Percentiles rank a stretch among this genome's conserved stretches.
These are phyloP conservation scores for Botrylloides violaceus DNA, from an alignment of 23 tunicate genomes.

Conservation along the genomic window DNA sequence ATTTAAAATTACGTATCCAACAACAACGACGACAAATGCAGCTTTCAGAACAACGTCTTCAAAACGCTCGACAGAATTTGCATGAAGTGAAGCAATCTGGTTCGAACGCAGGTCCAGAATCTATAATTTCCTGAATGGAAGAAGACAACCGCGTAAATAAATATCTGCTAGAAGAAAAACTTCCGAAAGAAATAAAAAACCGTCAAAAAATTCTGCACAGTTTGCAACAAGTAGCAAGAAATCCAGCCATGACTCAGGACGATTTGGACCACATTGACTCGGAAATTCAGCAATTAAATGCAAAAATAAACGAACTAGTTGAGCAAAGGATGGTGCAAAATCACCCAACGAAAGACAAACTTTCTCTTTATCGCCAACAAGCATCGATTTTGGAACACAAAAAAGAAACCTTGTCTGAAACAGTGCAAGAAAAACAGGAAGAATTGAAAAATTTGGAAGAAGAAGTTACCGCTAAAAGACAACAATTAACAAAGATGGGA, in stretches of 20 bases:
- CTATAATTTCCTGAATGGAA: slow-evolving; percentile 60
- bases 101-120: slow-evolving; percentile 53
- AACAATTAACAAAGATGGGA: slow-evolving; percentile 39
- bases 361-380: slow-evolving; percentile 80
- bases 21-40: slow-evolving; percentile 83
- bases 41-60: slow-evolving; percentile 60
- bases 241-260: slow-evolving; percentile 31
- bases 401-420: slow-evolving; percentile 60
- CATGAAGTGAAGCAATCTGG: slow-evolving; percentile 40
- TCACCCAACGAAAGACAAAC: slow-evolving; percentile 76
- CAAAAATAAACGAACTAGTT: slow-evolving; percentile 50
- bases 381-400: slow-evolving; percentile 75
- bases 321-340: slow-evolving; percentile 68
- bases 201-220: slow-evolving; percentile 24
- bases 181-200: slow-evolving; percentile 73
- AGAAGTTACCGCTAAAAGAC: slow-evolving; percentile 52
- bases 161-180: slow-evolving; percentile 65
- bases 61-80: slow-evolving; percentile 26
- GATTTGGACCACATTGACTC: slow-evolving; percentile 52
- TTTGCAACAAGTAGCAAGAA: slow-evolving; percentile 44
- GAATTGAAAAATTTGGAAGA: slow-evolving; percentile 40
- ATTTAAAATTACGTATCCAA: slow-evolving; percentile 56
- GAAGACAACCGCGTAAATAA: slow-evolving; percentile 79
- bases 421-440: slow-evolving; percentile 46
- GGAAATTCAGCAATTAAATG: slow-evolving; percentile 34